Conservation (phyloP, 2,113 vertebrate species). For the Myotis lucifugus region DNA sequence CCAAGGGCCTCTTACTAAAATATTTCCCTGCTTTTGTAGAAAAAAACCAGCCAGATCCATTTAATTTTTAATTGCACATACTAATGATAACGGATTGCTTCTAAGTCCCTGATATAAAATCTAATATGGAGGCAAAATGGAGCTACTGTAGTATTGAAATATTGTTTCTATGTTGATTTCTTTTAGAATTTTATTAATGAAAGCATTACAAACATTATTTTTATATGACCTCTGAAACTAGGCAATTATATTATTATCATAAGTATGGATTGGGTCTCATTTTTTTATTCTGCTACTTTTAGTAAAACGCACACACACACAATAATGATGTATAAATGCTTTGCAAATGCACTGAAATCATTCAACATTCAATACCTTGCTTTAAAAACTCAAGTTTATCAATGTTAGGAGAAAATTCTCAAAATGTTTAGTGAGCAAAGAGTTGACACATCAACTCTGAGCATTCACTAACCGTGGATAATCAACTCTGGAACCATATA, state of each 20-base stretch:
- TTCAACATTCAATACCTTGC: not conserved
- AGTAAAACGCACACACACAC: not conserved
- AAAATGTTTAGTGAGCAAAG: not conserved
- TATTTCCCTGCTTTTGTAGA: not conserved
- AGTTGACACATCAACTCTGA: not conserved
- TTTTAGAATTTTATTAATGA: slow-evolving; percentile 16
- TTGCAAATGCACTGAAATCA: not conserved
- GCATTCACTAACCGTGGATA: not conserved
- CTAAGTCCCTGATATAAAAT: not conserved
- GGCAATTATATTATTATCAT: slow-evolving; percentile 19
- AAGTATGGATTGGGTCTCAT: not conserved
- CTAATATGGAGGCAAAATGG: not conserved
- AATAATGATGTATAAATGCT: not conserved
- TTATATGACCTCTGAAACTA: slow-evolving; percentile 27
- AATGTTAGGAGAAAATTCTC: not conserved
- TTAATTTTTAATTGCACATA: not conserved
- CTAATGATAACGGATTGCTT: not conserved
- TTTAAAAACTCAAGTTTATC: not conserved
- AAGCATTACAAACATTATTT: slow-evolving; percentile 3
- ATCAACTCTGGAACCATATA: not conserved
- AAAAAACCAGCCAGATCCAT: not conserved
- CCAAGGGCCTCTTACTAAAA: not conserved
- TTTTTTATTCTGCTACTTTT: not conserved
- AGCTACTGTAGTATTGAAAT: not conserved
- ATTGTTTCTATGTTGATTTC: not conserved